Percentiles rank a stretch among this genome's conserved stretches.
phyloP scores from a whole-genome alignment of 2,797 vertebrate species.

The Squalus acanthias region DNA sequence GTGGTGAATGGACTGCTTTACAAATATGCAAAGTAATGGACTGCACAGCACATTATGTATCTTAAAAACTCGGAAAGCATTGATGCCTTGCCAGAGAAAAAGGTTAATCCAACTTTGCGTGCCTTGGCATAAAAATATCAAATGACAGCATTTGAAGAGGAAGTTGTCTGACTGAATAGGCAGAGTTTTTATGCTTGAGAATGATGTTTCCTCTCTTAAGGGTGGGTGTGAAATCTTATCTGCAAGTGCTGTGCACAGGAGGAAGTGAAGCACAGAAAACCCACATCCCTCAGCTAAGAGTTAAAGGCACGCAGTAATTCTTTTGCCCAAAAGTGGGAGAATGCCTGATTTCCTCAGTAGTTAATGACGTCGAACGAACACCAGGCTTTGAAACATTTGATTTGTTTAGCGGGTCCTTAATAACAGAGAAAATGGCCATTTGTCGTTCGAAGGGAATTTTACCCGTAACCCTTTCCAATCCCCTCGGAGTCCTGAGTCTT shows the following conservation, averaged over 20 bases:
- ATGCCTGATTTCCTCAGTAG: not conserved
- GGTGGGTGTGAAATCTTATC: not conserved
- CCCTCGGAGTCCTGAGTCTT: not conserved
- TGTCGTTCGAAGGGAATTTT: not conserved
- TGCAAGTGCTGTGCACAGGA: not conserved
- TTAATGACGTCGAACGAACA: not conserved
- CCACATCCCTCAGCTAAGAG: not conserved
- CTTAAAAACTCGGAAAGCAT: not conserved
- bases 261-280: not conserved
- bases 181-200: not conserved
- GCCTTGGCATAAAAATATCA: not conserved
- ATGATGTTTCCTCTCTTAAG: not conserved
- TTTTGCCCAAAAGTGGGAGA: constrained; percentile 1
- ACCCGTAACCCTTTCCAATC: not conserved
- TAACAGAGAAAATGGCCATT: not conserved
- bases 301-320: not conserved
- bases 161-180: not conserved
- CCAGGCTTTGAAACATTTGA: not conserved
- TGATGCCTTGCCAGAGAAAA: not conserved
- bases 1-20: too few species aligned
- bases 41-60: not conserved
- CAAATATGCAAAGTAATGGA: not conserved
- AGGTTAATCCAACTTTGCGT: not conserved
- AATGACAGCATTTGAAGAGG: not conserved
- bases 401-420: not conserved